Base-by-base conservation (phyloP, 2,888 invertebrate genomes). In the Eurytoma adleriae region DNA sequence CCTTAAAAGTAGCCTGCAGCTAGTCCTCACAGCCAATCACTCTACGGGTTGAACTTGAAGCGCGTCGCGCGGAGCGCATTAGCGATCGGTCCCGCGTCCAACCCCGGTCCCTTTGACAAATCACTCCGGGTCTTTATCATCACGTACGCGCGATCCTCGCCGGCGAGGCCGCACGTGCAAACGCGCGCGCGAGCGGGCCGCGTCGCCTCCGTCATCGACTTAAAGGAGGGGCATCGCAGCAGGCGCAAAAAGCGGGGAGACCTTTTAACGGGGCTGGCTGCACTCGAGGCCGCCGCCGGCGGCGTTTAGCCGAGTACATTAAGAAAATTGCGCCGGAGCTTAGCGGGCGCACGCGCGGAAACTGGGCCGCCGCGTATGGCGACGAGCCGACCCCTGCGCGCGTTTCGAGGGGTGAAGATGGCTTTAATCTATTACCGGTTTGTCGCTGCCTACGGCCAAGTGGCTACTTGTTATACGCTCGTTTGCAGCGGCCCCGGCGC, bases 391-490 rank as follows among this genome's bases (percentile, higher is more conserved):
- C 14, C 20, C 18, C 12, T 18, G 18, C 48, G 20, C 59, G 40
- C n/a, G n/a, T n/a, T 10, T 7, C 7, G 74, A 81, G 85, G 86
- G 85, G 84, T 86, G 86, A 86, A 86, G 87, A 89, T 88, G 86
- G 87, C 88, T 90, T 90, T 90, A 90, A 90, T 90, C 89, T 90
- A 90, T 90, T 90, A 90, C 86, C 84, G 83, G 83, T 83, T 85
- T 71, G 78, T 75, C 69, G 24, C 20, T n/a, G 40, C 16, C 48
- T 24, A 18, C 56, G 30, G 16, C 57, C 87, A 88, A 90, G 90
- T 89, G 88, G 89, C 88, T 90, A 87, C 90, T 89, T 88, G 89
- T 90, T 90, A 89, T 88, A 88, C 85, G 85, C 86, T 88, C 87
- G 87, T 87, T 87, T 86, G 83, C 82, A 83, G 79, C 78, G 82